Evolutionary conservation across 2,113 vertebrate genomes (phyloP), one percentile per base, ranked within the genome.

Genomic region (Pavo muticus): DNA sequence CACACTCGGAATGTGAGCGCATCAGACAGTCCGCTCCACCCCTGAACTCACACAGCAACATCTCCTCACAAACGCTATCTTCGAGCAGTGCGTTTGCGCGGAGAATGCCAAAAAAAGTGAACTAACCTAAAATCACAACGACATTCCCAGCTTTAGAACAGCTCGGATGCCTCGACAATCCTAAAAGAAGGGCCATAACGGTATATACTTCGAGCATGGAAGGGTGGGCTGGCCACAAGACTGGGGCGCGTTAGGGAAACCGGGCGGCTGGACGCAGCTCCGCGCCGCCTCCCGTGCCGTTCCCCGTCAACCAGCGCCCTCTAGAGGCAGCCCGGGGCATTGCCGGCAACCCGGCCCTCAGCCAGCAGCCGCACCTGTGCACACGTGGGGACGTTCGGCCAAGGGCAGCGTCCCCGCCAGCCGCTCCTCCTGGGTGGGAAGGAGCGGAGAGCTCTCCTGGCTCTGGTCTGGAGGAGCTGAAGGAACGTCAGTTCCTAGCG

Each of bases 151-250:
- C 2, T 10, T 35, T 1, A 50, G 54, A 60, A 4, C 0, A 40
- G 27, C 19, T 2, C 0, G 54, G 63, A 4, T 4, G 39, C 14
- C 2, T 0, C 3, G 70, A 21, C 71, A 4, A 0, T 2, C 1
- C 4, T 0, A 5, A 6, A 7, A 0, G 2, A 5, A 25, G 47
- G 29, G 7, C 6, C 5, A 0, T 21, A 3, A 0, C 1, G 37
- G 40, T 3, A 1, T 2, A 0, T 1, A 0, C 1, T 3, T 0
- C 4, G 0, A 3, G 7, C 2, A 1, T 47, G 63, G 1, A 2
- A 18, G 6, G 44, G 0, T 0, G 3, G 20, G 23, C 7, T 64
- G 1, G 0, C 7, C 3, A 0, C 29, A 0, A 47, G 16, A 20
- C 52, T 42, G 30, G 44, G 81, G 25, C 30, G 5, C 17, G 3